phyloP scores from a whole-genome alignment of 1,140 invertebrate genomes.

The Calephelis nemesis region DNA sequence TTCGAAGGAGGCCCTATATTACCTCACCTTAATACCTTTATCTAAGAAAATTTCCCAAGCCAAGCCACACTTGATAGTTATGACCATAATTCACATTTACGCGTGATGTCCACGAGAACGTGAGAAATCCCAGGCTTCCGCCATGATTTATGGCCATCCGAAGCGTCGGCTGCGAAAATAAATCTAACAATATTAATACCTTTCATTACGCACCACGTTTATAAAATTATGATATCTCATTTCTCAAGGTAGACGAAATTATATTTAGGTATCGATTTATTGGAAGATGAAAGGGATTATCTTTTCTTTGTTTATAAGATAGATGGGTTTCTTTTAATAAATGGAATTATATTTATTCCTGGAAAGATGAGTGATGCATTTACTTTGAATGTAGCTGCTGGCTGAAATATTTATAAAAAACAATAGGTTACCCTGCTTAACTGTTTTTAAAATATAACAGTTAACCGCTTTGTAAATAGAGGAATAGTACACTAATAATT shows the following conservation, averaged over 20 bases:
- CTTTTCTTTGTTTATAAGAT: neutral
- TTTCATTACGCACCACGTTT: slow-evolving; percentile 10
- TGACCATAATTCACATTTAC: slow-evolving; percentile 24
- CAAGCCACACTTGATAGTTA: slow-evolving; percentile 17
- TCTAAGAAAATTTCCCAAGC: slow-evolving; percentile 16
- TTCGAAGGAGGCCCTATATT: neutral
- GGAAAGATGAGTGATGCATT: too few relatives aligned
- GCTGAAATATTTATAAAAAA: too few relatives aligned
- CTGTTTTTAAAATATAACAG: too few relatives aligned
- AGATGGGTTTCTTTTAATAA: neutral
- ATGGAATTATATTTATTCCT: too few relatives aligned
- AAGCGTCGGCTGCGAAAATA: slow-evolving; percentile 17
- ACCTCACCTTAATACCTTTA: slow-evolving; percentile 16
- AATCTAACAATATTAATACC: slow-evolving; percentile 27
- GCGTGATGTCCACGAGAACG: slow-evolving; percentile 18
- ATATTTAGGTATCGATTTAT: slow-evolving; percentile 8
- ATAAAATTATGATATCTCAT: slow-evolving; percentile 20
- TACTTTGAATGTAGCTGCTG: too few relatives aligned
- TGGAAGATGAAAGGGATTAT: neutral
- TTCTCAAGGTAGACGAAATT: slow-evolving; percentile 5
- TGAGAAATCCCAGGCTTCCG: slow-evolving; percentile 22
- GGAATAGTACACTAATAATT: too few relatives aligned
- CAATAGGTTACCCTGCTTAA: too few relatives aligned
- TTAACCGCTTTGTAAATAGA: too few relatives aligned
- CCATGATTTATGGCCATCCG: slow-evolving; percentile 24